Evolutionary conservation across 2,113 vertebrate genomes (phyloP).

Genomic region (Melanerpes aurifrons): DNA sequence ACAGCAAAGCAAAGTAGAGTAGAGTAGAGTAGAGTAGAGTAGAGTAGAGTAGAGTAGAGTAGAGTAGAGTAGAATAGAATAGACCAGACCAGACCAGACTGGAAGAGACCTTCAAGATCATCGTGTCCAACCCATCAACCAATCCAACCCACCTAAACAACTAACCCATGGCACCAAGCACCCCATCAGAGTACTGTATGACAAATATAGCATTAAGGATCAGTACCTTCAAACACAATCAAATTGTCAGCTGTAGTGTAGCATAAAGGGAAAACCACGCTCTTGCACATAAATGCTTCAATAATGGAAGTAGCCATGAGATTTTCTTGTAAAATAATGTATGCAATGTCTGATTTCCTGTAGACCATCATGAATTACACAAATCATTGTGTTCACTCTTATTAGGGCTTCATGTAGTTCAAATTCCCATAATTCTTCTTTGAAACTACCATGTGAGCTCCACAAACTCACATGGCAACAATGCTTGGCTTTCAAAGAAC

Average conservation of each 20-base stretch:
- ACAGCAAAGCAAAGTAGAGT: neutral
- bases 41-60: no score
- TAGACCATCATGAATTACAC: neutral
- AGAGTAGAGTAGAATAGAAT: no score
- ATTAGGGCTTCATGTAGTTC: neutral
- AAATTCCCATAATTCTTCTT: constrained; percentile 25
- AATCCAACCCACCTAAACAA: no score
- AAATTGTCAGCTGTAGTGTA: neutral
- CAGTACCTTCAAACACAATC: neutral
- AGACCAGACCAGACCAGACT: no score
- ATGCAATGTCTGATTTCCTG: neutral
- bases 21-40: no score
- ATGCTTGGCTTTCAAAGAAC: neutral
- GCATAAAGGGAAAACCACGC: neutral
- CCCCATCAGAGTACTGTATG: neutral
- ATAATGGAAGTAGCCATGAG: neutral
- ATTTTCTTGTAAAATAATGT: neutral
- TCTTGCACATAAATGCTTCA: neutral
- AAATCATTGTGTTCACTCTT: neutral
- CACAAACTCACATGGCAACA: neutral
- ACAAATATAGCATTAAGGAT: neutral
- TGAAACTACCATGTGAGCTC: neutral
- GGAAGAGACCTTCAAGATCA: no score
- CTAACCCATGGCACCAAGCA: no score
- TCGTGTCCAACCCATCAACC: no score